Evolutionary conservation across 2,113 vertebrate species (phyloP).

Genomic region (Origma solitaria): DNA sequence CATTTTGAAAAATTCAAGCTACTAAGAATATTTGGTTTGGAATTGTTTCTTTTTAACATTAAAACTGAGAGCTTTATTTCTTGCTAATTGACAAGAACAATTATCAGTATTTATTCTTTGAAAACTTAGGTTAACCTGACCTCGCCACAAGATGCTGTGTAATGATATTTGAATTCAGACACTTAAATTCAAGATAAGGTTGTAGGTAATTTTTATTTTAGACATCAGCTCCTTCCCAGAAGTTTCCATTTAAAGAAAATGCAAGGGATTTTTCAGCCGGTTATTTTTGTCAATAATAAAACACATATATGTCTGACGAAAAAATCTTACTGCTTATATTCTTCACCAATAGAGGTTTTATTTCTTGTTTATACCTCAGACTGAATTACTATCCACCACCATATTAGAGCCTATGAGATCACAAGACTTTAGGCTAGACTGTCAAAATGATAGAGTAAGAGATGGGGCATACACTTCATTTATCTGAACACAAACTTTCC

Average conservation of each 20-base stretch:
- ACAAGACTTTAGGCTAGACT: not conserved
- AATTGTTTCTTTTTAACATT: not conserved
- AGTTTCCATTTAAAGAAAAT: not conserved
- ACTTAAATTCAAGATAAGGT: not conserved
- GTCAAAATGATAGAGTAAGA: not conserved
- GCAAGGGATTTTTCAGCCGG: not conserved
- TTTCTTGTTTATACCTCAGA: not conserved
- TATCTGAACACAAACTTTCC: not conserved
- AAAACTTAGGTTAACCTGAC: not conserved
- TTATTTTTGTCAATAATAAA: not conserved
- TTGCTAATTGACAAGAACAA: not conserved
- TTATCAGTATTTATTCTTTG: not conserved
- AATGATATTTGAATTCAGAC: not conserved
- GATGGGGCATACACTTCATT: not conserved
- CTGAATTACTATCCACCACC: not conserved
- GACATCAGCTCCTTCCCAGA: not conserved
- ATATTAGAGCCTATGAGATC: not conserved
- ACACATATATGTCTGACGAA: not conserved
- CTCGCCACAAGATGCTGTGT: not conserved
- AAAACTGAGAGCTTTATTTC: not conserved
- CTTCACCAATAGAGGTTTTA: not conserved
- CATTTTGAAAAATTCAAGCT: not conserved
- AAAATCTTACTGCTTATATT: not conserved
- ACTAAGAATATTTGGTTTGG: not conserved
- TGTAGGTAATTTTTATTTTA: not conserved